Evolutionary conservation across 2,888 invertebrate genomes (phyloP).

Genomic region (Tenthredo mesomela): DNA sequence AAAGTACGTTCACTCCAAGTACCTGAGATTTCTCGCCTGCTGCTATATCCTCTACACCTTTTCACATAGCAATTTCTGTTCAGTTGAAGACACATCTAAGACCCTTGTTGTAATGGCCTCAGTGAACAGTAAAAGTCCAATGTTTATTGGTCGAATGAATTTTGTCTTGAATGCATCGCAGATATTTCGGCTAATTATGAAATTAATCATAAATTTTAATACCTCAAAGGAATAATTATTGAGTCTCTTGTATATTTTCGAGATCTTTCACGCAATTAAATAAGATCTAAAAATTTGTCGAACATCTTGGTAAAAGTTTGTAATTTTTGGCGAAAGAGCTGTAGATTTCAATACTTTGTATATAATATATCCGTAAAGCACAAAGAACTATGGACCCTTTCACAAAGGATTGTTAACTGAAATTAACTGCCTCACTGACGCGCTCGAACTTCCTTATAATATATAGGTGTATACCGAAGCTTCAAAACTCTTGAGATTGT

Average conservation of each 20-base stretch:
- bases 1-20: slow-evolving; percentile 5
- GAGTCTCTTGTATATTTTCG: not conserved
- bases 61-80: not conserved
- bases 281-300: not conserved
- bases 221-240: not conserved
- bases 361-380: not conserved
- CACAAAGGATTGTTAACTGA: slow-evolving; percentile 31
- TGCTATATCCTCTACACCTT: not conserved
- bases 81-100: not conserved
- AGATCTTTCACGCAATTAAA: not conserved
- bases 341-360: not conserved
- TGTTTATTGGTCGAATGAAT: not conserved
- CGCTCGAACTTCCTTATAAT: not conserved
- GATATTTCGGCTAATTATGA: not conserved
- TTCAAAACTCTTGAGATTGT: not conserved
- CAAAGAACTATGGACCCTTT: not conserved
- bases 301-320: not conserved
- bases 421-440: slow-evolving; percentile 17
- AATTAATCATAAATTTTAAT: not conserved
- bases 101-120: not conserved
- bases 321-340: not conserved
- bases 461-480: not conserved
- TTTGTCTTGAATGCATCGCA: not conserved
- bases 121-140: not conserved
- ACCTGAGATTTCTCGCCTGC: slow-evolving; percentile 31